These are phyloP conservation scores for Proisotoma minuta DNA, from an alignment of 2,888 invertebrate species.

Conservation along the genomic window DNA sequence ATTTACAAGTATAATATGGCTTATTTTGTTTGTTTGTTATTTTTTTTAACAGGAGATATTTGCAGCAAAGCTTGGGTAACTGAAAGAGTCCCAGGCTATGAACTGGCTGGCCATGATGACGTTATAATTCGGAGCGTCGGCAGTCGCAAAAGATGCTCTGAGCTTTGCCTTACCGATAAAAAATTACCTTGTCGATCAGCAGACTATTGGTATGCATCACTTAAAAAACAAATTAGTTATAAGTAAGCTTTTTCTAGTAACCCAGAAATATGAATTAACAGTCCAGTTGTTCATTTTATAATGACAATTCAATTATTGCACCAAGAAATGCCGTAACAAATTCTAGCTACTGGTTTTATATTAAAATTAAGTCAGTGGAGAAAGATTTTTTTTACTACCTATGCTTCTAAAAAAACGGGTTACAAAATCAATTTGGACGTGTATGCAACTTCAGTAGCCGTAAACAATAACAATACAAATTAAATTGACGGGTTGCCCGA, in stretches of 20 bases:
- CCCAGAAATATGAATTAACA: too few relatives aligned
- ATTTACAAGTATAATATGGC: too few relatives aligned
- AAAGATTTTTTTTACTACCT: too few relatives aligned
- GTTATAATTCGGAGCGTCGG: slow-evolving; percentile 48
- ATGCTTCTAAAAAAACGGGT: slow-evolving; percentile 4
- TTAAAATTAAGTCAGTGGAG: too few relatives aligned
- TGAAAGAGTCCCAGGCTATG: slow-evolving; percentile 48
- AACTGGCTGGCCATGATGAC: slow-evolving; percentile 49
- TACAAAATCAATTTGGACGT: neutral
- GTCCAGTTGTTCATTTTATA: too few relatives aligned
- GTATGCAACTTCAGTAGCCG: neutral
- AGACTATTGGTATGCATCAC: slow-evolving; percentile 45
- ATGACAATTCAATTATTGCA: too few relatives aligned
- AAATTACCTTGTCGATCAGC: slow-evolving; percentile 48
- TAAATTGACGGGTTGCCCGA: neutral
- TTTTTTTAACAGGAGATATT: slow-evolving; percentile 42
- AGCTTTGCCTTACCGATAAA: slow-evolving; percentile 49
- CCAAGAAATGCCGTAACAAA: too few relatives aligned
- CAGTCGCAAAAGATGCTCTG: slow-evolving; percentile 48
- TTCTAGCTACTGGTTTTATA: too few relatives aligned
- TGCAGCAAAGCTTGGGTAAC: slow-evolving; percentile 49
- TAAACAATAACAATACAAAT: slow-evolving; percentile 2
- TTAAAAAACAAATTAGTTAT: too few relatives aligned
- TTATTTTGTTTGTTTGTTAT: too few relatives aligned
- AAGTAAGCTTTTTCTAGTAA: too few relatives aligned